Percentiles rank a stretch among this genome's conserved stretches.
phyloP scores from a whole-genome alignment of 2,797 vertebrate genomes.

The Lateolabrax maculatus region DNA sequence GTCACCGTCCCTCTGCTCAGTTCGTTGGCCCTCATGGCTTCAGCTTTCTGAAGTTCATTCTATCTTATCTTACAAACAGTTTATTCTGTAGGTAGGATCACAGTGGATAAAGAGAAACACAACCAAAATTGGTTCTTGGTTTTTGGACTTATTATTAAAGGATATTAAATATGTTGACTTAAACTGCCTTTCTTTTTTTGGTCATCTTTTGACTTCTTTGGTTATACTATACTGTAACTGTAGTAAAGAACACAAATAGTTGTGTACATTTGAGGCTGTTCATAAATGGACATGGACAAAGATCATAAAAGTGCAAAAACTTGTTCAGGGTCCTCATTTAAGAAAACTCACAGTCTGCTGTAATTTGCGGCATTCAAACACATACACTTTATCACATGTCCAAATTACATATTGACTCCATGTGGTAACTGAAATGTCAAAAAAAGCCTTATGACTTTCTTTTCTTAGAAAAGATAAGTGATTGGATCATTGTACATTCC shows the following conservation, averaged over 20 bases:
- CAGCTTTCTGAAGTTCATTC: no score
- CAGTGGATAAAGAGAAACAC: background rate
- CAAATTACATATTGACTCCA: background rate
- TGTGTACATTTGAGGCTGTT: background rate
- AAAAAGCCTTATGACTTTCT: background rate
- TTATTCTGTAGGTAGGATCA: background rate
- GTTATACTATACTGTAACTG: background rate
- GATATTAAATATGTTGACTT: background rate
- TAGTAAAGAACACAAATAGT: background rate
- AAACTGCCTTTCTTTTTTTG: background rate
- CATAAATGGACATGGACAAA: background rate
- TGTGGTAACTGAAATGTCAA: background rate
- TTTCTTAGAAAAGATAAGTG: conserved; percentile 3
- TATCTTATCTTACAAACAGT: background rate
- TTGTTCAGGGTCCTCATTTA: background rate
- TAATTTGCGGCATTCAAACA: conserved; percentile 3
- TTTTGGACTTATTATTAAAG: no score
- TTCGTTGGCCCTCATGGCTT: no score
- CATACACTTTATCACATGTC: background rate
- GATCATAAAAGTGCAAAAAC: background rate
- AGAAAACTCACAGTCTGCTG: background rate
- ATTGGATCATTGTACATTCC: background rate
- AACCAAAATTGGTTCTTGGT: background rate
- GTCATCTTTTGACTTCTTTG: background rate
- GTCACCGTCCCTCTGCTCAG: no score